Base-by-base conservation (phyloP, 2,888 invertebrate genomes). In the Synergus gifuensis region DNA sequence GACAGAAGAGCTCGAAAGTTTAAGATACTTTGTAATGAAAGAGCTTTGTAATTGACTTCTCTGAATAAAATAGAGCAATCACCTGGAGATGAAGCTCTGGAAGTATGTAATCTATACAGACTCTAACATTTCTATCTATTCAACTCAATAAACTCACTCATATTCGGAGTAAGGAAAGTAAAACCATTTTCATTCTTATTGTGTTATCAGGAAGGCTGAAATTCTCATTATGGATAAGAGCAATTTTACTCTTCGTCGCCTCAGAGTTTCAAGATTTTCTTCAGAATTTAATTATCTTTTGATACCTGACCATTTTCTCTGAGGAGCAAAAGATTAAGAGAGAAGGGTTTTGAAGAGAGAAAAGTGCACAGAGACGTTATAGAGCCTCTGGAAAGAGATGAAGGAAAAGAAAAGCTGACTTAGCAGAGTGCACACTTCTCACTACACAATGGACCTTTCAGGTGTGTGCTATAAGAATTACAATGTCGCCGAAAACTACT, bases 391-490 rank as follows among this genome's bases (percentile, higher is more conserved):
- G 7, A 58, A 79, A 80, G 78, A 69, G 73, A 81, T 40, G 76
- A 69, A 83, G 79, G 58, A 79, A 80, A 77, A n/a, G 77, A 82
- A 79, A 77, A 79, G 84, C 86, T 87, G 88, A 89, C 88, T 89
- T 87, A 86, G 86, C 87, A 85, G 83, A 87, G 83, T 86, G 85
- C 83, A 84, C 85, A 85, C 87, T 86, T 79, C 77, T 82, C 73
- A 76, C 16, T 42, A 79, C 60, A 81, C 83, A 86, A 86, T 81
- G 77, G 81, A 76, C 36, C 16, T 54, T 54, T 73, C 73, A 54
- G 49, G 73, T 73, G 16, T 16, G 49, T 16, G 69, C 22, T 46
- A 46, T 28, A 49, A 67, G 46, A 67, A 67, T 67, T 67, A 67
- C 44, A 67, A 67, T 44, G 67, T 22, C 22, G 28, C 44, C 49